phyloP scores from a whole-genome alignment of 1,140 invertebrate genomes.

The Plectrocnemia conspersa region DNA sequence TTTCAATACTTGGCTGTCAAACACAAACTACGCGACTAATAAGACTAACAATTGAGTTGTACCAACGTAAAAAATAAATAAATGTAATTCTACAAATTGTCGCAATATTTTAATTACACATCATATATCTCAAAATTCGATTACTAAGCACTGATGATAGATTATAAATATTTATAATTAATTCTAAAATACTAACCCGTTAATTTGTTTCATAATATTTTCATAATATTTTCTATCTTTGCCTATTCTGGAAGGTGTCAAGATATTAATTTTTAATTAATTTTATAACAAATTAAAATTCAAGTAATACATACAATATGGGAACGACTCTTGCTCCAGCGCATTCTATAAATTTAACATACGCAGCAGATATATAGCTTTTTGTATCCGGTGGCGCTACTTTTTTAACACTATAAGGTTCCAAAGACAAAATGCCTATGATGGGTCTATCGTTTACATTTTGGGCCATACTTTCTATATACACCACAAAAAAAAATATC shows the following conservation, averaged over 20 bases:
- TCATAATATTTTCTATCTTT: conserved; percentile 58
- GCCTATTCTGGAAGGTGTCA: conserved; percentile 57
- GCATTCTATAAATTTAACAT: conserved; percentile 80
- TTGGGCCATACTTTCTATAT: no score
- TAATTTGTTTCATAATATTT: conserved; percentile 59
- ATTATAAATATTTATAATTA: conserved; percentile 11
- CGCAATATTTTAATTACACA: no score
- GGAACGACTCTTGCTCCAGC: conserved; percentile 78
- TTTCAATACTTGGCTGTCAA: no score
- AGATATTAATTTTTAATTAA: no score
- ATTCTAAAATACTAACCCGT: conserved; percentile 55
- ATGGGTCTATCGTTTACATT: conserved; percentile 53
- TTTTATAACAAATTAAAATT: no score
- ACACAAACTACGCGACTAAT: no score
- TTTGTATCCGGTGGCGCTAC: conserved; percentile 43
- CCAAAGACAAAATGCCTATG: conserved; percentile 64
- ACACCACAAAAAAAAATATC: no score
- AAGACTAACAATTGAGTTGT: no score
- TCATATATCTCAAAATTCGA: no score
- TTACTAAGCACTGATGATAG: no score
- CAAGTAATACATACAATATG: conserved; percentile 68
- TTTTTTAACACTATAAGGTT: conserved; percentile 53
- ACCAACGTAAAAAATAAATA: no score
- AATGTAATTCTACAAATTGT: no score
- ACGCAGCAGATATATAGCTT: conserved; percentile 77